These are phyloP conservation scores for Trissolcus japonicus DNA, from an alignment of 2,888 invertebrate species.

Conservation along the genomic window DNA sequence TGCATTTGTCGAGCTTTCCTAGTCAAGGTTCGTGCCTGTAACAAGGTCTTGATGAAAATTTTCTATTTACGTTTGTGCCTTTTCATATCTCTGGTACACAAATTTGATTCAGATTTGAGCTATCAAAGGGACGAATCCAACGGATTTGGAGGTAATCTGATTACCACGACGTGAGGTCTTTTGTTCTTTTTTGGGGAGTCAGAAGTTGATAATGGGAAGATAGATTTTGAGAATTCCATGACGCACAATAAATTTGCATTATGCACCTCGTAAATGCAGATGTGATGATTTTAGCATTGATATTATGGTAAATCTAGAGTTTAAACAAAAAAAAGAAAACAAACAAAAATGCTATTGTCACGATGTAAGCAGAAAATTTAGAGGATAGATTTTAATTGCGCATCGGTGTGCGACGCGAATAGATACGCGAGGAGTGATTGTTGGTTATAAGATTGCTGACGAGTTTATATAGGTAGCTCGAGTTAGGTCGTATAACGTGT, in stretches of 20 bases:
- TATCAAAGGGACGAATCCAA: conserved; percentile 63
- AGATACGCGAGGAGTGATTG: conserved; percentile 51
- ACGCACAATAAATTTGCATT: conserved; percentile 75
- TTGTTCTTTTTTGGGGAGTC: conserved; percentile 26
- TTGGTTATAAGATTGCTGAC: conserved; percentile 36
- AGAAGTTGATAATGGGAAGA: conserved; percentile 13
- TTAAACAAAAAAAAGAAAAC: conserved; percentile 19
- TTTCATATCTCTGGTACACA: conserved; percentile 59
- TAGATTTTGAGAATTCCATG: conserved; percentile 67
- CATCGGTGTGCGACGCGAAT: conserved; percentile 42
- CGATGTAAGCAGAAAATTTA: conserved; percentile 47
- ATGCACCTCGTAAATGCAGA: conserved; percentile 73
- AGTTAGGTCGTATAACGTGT: conserved; percentile 20
- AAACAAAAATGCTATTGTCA: conserved; percentile 40
- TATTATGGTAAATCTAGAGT: conserved; percentile 63
- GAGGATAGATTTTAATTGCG: conserved; percentile 48
- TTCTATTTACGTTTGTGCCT: conserved; percentile 70
- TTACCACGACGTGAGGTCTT: conserved; percentile 19
- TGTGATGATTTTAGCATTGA: conserved; percentile 72
- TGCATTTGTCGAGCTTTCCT: conserved; percentile 56
- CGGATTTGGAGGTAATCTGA: conserved; percentile 59
- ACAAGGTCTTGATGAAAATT: conserved; percentile 54
- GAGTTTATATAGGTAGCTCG: conserved; percentile 32
- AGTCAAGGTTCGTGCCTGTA: conserved; percentile 62
- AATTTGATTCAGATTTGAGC: conserved; percentile 36